These are phyloP conservation scores for Leptopilina syphax DNA, from an alignment of 2,888 invertebrate genomes.

Conservation along the genomic window DNA sequence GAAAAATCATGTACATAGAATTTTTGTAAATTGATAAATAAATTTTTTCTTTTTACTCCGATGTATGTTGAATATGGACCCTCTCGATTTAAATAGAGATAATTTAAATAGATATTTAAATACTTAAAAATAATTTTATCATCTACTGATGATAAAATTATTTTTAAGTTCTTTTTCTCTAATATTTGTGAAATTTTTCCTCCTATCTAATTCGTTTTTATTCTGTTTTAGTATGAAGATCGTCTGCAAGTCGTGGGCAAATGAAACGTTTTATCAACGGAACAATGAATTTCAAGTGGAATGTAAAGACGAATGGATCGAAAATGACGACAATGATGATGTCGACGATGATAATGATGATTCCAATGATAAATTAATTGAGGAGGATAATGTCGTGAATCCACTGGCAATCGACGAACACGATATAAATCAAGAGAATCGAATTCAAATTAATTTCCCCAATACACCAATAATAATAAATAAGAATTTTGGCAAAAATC, in stretches of 20 bases:
- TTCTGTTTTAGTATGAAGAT: conserved; percentile 33
- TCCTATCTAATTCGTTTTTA: not conserved
- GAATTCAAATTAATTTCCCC: not conserved
- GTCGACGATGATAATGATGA: not conserved
- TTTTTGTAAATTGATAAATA: too few species aligned
- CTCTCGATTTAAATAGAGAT: too few species aligned
- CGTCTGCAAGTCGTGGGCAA: conserved; percentile 26
- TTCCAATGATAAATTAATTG: not conserved
- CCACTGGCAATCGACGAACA: not conserved
- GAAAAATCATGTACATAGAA: too few species aligned
- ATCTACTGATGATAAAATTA: too few species aligned
- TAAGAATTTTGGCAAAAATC: not conserved
- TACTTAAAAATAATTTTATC: too few species aligned
- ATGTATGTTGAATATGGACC: too few species aligned
- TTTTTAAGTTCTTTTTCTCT: too few species aligned
- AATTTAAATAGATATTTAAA: too few species aligned
- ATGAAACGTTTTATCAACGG: not conserved
- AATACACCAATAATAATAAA: not conserved
- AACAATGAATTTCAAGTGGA: not conserved
- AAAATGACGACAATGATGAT: not conserved
- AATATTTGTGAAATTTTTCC: not conserved
- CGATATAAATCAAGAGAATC: not conserved
- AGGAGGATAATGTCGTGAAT: not conserved
- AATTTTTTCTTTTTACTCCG: too few species aligned
- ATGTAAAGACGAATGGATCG: conserved; percentile 10